Conservation (phyloP, 1,140 invertebrate species). For the Elysia chlorotica region DNA sequence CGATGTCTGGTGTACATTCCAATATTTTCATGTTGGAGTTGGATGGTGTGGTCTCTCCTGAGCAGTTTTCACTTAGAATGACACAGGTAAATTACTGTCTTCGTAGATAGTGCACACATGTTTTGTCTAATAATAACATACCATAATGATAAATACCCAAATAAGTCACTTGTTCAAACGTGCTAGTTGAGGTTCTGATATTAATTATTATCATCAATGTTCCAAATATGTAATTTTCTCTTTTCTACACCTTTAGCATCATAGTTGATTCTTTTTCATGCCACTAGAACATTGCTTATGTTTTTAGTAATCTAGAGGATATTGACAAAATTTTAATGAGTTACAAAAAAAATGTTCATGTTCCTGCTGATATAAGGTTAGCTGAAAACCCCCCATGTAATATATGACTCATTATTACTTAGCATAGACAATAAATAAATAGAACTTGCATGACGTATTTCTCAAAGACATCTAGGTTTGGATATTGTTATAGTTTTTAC, state of each 20-base stretch:
- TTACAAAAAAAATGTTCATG: too few species aligned
- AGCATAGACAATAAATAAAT: too few species aligned
- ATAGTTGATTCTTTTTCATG: background rate
- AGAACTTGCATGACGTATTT: too few species aligned
- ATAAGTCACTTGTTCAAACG: background rate
- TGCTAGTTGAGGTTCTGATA: background rate
- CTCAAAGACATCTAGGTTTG: too few species aligned
- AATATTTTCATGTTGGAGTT: conserved; percentile 80
- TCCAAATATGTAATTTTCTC: background rate
- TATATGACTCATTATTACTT: too few species aligned
- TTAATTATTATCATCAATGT: background rate
- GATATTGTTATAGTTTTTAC: too few species aligned
- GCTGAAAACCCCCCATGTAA: too few species aligned
- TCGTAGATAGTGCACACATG: background rate
- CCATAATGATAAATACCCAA: background rate
- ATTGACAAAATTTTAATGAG: too few species aligned
- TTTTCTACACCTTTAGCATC: background rate
- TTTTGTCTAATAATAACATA: background rate
- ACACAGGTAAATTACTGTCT: conserved; percentile 58
- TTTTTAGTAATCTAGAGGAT: too few species aligned
- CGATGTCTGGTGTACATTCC: conserved; percentile 72
- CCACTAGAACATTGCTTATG: too few species aligned
- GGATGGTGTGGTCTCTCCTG: conserved; percentile 63
- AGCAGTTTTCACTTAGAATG: conserved; percentile 69
- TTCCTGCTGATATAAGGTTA: too few species aligned